phyloP scores from a whole-genome alignment of 1,140 invertebrate genomes.

The Microplitis demolitor region DNA sequence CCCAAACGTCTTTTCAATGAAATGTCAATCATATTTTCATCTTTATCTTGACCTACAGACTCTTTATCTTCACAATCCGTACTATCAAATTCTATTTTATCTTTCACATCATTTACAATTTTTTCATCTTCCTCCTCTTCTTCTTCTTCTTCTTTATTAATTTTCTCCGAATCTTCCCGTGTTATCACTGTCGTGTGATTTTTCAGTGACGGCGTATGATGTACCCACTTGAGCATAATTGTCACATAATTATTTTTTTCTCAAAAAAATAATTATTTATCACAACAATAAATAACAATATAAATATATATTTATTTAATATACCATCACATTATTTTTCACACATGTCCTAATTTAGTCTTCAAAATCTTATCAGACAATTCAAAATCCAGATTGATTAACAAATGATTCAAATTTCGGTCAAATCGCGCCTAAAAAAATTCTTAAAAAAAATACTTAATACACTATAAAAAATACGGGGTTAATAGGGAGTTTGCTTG shows the following conservation, averaged over 20 bases:
- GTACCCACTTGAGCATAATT: conserved; percentile 59
- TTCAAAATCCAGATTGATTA: too few species aligned
- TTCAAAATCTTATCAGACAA: too few species aligned
- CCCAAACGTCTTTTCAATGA: conserved; percentile 34
- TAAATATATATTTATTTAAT: not conserved
- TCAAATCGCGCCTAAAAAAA: too few species aligned
- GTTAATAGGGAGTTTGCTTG: too few species aligned
- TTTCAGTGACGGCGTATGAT: conserved; percentile 48
- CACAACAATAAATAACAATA: not conserved
- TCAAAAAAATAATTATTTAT: not conserved
- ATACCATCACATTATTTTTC: not conserved
- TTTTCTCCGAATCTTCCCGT: conserved; percentile 6
- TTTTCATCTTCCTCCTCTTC: conserved; percentile 27
- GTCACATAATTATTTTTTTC: conserved; percentile 19
- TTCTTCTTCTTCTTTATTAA: conserved; percentile 26
- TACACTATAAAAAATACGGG: too few species aligned
- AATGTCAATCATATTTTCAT: conserved; percentile 31
- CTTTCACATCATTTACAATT: not conserved
- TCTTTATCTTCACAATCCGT: conserved; percentile 24
- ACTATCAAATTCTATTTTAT: not conserved
- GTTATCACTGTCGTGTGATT: conserved; percentile 35
- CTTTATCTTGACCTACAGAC: conserved; percentile 19
- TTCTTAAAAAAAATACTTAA: too few species aligned
- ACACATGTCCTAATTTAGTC: not conserved
- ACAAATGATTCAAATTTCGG: too few species aligned